Conservation (phyloP, 2,113 vertebrate genomes). For the Cariama cristata region DNA sequence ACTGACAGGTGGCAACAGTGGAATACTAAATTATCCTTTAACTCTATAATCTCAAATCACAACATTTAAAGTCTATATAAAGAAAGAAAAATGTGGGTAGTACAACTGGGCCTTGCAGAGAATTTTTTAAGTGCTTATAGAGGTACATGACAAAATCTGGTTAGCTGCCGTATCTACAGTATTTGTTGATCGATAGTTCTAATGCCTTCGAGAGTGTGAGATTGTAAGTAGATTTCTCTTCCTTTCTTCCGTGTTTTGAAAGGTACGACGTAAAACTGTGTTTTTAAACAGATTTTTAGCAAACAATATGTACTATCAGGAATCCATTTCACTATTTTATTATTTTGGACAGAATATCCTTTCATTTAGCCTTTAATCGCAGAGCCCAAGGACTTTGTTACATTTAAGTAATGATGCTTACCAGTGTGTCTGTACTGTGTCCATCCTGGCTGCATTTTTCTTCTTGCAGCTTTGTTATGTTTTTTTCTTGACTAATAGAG, state of each 20-base stretch:
- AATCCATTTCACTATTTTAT: background rate
- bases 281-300: background rate
- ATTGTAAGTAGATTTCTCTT: background rate
- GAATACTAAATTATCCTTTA: conserved; percentile 40
- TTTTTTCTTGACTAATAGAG: background rate
- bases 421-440: background rate
- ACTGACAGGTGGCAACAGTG: conserved; percentile 52
- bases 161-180: background rate
- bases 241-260: conserved; percentile 10
- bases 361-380: background rate
- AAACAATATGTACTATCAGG: background rate
- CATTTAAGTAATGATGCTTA: background rate
- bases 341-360: background rate
- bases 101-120: background rate
- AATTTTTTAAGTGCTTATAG: background rate
- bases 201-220: background rate
- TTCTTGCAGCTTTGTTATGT: conserved; percentile 9
- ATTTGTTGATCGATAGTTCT: background rate
- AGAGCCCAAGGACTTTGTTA: background rate
- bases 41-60: conserved; percentile 24
- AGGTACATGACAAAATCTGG: background rate
- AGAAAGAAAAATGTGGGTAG: background rate
- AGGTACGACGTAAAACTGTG: background rate
- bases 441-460: conserved; percentile 2
- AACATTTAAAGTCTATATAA: background rate